These are phyloP conservation scores for Plutomurus gul DNA, from an alignment of 1,140 invertebrate genomes.

Conservation along the genomic window DNA sequence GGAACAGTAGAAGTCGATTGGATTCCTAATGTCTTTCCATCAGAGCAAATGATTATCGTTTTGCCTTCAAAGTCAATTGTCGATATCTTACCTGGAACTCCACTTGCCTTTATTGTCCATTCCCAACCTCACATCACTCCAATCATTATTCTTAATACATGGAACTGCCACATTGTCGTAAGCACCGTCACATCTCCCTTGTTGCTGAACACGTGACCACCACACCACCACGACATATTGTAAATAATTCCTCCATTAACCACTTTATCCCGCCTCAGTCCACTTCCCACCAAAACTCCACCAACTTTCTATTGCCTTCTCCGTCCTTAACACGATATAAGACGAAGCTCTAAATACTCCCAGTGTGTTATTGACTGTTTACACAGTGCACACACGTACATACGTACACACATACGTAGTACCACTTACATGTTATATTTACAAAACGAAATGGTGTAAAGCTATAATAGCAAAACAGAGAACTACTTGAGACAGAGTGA, in stretches of 20 bases:
- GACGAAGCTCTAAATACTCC: too few relatives aligned
- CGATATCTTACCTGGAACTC: constrained; percentile 25
- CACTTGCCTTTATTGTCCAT: background rate
- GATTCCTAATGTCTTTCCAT: constrained; percentile 23
- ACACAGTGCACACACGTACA: too few relatives aligned
- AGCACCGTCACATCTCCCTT: background rate
- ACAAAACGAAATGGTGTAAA: too few relatives aligned
- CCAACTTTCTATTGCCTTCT: too few relatives aligned
- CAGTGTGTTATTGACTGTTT: too few relatives aligned
- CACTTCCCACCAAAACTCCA: too few relatives aligned
- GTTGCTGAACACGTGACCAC: too few relatives aligned
- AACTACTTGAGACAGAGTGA: too few relatives aligned
- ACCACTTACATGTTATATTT: too few relatives aligned
- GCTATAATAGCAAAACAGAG: too few relatives aligned
- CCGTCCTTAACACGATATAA: too few relatives aligned
- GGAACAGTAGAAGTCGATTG: constrained; percentile 1
- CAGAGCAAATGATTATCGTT: constrained; percentile 26
- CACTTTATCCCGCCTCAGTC: background rate
- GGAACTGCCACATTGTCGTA: background rate
- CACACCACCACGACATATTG: background rate
- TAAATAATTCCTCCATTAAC: background rate
- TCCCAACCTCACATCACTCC: constrained; percentile 12
- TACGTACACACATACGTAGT: too few relatives aligned
- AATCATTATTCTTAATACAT: constrained; percentile 18
- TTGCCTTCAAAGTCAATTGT: constrained; percentile 12